Evolutionary conservation across 2,113 vertebrate genomes (phyloP).

Genomic region (Shinisaurus crocodilurus): DNA sequence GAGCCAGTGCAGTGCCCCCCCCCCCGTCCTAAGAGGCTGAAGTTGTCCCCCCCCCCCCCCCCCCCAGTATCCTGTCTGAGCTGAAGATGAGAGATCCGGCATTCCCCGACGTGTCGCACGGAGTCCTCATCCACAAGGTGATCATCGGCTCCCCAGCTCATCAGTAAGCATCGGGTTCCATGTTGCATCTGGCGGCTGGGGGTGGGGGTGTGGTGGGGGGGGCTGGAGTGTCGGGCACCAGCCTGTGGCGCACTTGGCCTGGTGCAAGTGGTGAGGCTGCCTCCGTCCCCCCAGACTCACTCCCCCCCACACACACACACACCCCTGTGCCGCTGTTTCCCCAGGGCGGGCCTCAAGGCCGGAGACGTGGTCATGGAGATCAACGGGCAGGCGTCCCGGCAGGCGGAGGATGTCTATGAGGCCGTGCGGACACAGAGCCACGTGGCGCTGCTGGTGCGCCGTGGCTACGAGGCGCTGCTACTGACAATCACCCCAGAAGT

Average conservation of each 20-base stretch:
- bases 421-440: conserved; percentile 82
- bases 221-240: not conserved
- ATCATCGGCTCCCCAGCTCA: conserved; percentile 90
- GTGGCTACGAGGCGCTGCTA: conserved; percentile 77
- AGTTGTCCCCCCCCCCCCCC: too few species aligned
- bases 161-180: conserved; percentile 88
- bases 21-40: not conserved
- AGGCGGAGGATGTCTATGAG: conserved; percentile 89
- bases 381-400: conserved; percentile 77
- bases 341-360: conserved; percentile 80
- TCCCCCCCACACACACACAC: too few species aligned
- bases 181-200: not conserved
- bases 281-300: rapidly evolving
- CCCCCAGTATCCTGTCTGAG: conserved; percentile 87
- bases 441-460: conserved; percentile 85
- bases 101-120: conserved; percentile 89
- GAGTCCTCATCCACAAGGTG: conserved; percentile 92
- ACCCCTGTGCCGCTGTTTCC: rapidly evolving
- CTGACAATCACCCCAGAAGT: conserved; percentile 88
- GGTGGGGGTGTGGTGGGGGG: not conserved
- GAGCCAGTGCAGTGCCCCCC: not conserved
- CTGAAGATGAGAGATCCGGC: conserved; percentile 87
- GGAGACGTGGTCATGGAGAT: conserved; percentile 83
- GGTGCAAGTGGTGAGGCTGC: not conserved
- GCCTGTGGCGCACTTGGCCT: too few species aligned